Percentiles rank a stretch among this genome's conserved stretches.
Evolutionary conservation across 2,113 vertebrate species (phyloP).

Genomic region (Tetrax tetrax): DNA sequence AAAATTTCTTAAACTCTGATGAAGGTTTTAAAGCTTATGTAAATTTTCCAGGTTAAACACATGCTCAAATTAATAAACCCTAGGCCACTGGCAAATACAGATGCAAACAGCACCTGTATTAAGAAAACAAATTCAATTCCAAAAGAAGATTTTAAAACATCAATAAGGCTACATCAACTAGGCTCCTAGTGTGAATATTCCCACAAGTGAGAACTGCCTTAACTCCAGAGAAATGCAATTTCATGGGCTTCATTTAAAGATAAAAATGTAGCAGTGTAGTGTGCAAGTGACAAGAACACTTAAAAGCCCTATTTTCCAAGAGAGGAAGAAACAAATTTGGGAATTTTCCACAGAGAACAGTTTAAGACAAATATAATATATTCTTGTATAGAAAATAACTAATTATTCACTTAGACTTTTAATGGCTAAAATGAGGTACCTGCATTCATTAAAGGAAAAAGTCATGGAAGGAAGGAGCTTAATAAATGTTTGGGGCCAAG

Average conservation of each 20-base stretch:
- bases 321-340: not conserved
- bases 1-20: not conserved
- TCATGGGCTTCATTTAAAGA: not conserved
- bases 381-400: not conserved
- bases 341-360: not conserved
- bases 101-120: not conserved
- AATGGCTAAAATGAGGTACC: not conserved
- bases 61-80: not conserved
- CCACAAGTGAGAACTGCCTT: not conserved
- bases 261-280: not conserved
- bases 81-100: not conserved
- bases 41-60: not conserved
- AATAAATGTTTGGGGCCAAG: not conserved
- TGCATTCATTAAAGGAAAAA: not conserved
- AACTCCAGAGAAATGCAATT: not conserved
- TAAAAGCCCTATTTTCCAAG: not conserved
- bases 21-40: not conserved
- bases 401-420: not conserved
- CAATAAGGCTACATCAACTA: not conserved
- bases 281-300: not conserved
- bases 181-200: not conserved
- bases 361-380: not conserved
- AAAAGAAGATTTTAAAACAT: not conserved
- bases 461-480: not conserved
- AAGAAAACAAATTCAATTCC: not conserved